A percentile compares a stretch with the other conserved stretches of the same genome.
phyloP scores from a whole-genome alignment of 1,140 invertebrate genomes.

The Papilio polytes region DNA sequence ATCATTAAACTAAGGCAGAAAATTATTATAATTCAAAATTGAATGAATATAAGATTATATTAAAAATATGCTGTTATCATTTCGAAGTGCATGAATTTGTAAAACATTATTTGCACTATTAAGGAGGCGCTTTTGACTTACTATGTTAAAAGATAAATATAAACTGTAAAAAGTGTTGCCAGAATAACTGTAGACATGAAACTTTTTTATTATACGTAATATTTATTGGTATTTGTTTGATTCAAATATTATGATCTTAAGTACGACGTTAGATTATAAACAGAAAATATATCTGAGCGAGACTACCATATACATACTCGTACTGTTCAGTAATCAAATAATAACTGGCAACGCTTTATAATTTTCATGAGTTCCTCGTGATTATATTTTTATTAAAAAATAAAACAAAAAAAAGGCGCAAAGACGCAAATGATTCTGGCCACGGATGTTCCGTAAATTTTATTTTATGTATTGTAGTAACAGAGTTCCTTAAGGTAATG shows the following conservation, averaged over 20 bases:
- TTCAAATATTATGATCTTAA: background rate
- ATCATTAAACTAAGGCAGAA: constrained; percentile 10
- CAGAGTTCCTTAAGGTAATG: constrained; percentile 25
- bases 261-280: background rate
- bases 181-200: background rate
- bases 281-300: background rate
- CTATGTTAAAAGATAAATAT: background rate
- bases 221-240: background rate
- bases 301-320: too few relatives aligned
- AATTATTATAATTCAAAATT: background rate
- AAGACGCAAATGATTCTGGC: background rate
- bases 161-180: constrained; percentile 27
- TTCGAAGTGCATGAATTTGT: background rate
- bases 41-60: background rate
- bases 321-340: background rate
- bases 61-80: background rate
- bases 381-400: too few relatives aligned
- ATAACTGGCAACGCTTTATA: background rate
- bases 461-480: background rate
- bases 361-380: background rate
- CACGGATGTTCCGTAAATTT: background rate
- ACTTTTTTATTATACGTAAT: background rate
- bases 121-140: constrained; percentile 31
- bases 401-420: too few relatives aligned
- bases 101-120: background rate